A percentile compares a stretch with the other conserved stretches of the same genome.
phyloP scores from a whole-genome alignment of 2,888 invertebrate genomes.

The Eledone cirrhosa region DNA sequence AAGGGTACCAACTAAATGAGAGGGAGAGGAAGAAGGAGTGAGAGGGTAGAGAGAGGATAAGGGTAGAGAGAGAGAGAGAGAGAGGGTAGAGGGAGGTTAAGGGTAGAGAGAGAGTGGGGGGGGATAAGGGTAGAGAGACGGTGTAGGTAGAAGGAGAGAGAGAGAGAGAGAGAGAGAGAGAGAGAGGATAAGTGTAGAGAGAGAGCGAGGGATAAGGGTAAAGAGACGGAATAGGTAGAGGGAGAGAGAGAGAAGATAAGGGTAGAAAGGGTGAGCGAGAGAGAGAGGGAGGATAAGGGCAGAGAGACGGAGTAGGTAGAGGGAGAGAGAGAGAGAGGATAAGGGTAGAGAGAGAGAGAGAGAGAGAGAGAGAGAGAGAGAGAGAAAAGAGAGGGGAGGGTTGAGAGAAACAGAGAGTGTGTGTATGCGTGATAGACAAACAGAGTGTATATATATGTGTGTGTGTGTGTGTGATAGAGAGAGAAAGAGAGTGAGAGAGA shows the following conservation, averaged over 20 bases:
- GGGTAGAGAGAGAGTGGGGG: no score
- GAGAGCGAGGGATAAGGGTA: not conserved
- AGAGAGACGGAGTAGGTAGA: not conserved
- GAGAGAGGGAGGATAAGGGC: not conserved
- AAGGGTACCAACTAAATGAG: not conserved
- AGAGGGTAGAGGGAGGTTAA: no score
- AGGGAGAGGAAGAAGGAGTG: not conserved
- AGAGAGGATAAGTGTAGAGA: no score
- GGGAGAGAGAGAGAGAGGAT: not conserved
- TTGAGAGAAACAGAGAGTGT: not conserved
- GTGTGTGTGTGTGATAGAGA: not conserved
- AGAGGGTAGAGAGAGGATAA: not conserved
- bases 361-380: no score
- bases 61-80: no score
- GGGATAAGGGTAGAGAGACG: no score
- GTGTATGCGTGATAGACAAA: not conserved
- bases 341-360: no score
- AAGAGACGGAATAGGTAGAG: not conserved
- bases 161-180: slow-evolving; percentile 6
- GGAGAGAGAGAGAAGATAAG: not conserved
- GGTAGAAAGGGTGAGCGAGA: no score
- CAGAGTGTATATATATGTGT: not conserved
- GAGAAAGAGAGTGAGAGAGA: not conserved
- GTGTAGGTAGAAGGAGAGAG: not conserved
- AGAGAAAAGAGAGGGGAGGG: no score